Percentiles rank a stretch among this genome's conserved stretches.
phyloP scores from a whole-genome alignment of 2,797 vertebrate species.

The Halcyon badia region DNA sequence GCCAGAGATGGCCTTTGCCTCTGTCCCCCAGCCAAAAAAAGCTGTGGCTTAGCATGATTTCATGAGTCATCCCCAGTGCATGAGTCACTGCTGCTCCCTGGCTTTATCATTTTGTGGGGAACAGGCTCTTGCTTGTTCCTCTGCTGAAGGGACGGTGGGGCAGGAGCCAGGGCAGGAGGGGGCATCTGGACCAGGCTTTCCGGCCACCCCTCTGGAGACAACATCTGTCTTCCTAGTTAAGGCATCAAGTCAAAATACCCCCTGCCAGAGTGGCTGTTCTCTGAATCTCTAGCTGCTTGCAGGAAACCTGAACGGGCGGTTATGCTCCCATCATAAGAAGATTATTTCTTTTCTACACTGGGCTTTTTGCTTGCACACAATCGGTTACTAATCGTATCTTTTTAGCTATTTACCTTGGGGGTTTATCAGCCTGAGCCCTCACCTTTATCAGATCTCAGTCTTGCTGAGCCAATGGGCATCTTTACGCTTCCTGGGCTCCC shows the following conservation, averaged over 20 bases:
- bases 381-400: neutral
- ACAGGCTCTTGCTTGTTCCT: neutral
- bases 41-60: neutral
- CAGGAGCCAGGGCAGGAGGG: neutral
- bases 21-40: neutral
- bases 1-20: neutral
- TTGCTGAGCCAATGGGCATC: neutral
- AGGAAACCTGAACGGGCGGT: neutral
- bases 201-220: neutral
- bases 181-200: fast-evolving
- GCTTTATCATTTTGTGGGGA: neutral
- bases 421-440: neutral
- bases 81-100: neutral
- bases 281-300: neutral
- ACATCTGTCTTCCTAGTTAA: neutral
- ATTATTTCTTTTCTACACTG: neutral
- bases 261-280: neutral
- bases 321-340: neutral
- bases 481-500: neutral
- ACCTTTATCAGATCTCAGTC: conserved; percentile 11
- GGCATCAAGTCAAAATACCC: neutral
- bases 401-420: neutral
- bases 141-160: fast-evolving
- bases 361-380: neutral
- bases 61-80: neutral